phyloP scores from a whole-genome alignment of 2,113 vertebrate genomes.

The Myotis davidii region DNA sequence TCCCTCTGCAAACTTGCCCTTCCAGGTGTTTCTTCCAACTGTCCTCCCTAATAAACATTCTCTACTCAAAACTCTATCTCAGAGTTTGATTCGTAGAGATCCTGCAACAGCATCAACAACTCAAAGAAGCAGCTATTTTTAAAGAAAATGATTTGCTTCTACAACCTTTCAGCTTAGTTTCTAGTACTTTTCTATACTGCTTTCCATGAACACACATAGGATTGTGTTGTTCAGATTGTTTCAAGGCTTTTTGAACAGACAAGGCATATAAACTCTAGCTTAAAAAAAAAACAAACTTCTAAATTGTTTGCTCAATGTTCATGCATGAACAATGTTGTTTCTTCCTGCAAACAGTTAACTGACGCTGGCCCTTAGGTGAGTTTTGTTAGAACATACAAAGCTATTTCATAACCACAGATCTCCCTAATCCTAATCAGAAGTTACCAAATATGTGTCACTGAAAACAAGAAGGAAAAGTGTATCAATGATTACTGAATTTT shows the following conservation, averaged over 20 bases:
- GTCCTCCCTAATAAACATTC: not conserved
- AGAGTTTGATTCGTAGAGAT: not conserved
- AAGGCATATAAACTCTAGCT: not conserved
- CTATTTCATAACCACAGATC: not conserved
- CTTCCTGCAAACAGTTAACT: not conserved
- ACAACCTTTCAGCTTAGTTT: not conserved
- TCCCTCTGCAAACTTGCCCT: not conserved
- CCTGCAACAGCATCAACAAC: not conserved
- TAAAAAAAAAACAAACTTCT: not conserved
- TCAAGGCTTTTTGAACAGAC: not conserved
- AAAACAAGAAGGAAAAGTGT: not conserved
- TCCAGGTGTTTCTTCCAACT: not conserved
- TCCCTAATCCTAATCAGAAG: not conserved
- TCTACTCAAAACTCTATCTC: not conserved
- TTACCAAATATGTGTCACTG: not conserved
- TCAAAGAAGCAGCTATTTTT: not conserved
- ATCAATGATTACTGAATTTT: not conserved
- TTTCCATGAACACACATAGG: slow-evolving; percentile 1
- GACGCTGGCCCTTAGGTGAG: not conserved
- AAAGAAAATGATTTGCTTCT: slow-evolving; percentile 3
- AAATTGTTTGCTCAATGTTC: not conserved
- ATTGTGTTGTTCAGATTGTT: not conserved
- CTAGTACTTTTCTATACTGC: not conserved
- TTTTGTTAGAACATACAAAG: not conserved
- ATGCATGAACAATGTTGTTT: not conserved